phyloP scores from a whole-genome alignment of 2,797 vertebrate genomes.

The Ambastaia sidthimunki region DNA sequence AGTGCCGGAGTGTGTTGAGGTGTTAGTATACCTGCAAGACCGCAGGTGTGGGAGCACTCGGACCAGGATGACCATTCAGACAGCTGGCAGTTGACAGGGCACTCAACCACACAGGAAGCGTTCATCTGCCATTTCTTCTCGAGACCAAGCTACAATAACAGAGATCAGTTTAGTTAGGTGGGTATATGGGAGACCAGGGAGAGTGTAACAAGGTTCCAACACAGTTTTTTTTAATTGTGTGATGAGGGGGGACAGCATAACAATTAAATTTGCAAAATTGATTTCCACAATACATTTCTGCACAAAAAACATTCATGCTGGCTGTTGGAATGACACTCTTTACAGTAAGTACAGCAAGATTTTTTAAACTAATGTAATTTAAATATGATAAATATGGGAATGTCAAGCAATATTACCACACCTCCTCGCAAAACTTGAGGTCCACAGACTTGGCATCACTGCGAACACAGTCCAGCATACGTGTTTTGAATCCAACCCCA shows the following conservation, averaged over 20 bases:
- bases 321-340: too few species aligned
- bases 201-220: not conserved
- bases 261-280: too few species aligned
- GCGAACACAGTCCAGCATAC: slow-evolving; percentile 96
- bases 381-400: not conserved
- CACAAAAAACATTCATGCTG: not conserved
- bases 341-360: too few species aligned
- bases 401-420: slow-evolving; percentile 55
- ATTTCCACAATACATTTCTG: not conserved
- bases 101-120: slow-evolving; percentile 90
- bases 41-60: slow-evolving; percentile 90
- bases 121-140: slow-evolving; percentile 97
- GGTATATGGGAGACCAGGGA: not conserved
- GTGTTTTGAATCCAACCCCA: slow-evolving; percentile 92
- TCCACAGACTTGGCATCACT: slow-evolving; percentile 98
- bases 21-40: slow-evolving; percentile 83
- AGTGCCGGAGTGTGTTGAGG: not conserved
- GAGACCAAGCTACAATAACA: slow-evolving; percentile 81
- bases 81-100: slow-evolving; percentile 96
- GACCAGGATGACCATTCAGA: slow-evolving; percentile 96
- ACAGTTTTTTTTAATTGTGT: not conserved
- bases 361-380: not conserved
- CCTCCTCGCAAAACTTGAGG: slow-evolving; percentile 92
- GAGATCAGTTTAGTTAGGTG: not conserved
- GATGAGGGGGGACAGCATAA: too few species aligned